These are phyloP conservation scores for Epinotia bilunana DNA, from an alignment of 2,888 invertebrate genomes.

Conservation along the genomic window DNA sequence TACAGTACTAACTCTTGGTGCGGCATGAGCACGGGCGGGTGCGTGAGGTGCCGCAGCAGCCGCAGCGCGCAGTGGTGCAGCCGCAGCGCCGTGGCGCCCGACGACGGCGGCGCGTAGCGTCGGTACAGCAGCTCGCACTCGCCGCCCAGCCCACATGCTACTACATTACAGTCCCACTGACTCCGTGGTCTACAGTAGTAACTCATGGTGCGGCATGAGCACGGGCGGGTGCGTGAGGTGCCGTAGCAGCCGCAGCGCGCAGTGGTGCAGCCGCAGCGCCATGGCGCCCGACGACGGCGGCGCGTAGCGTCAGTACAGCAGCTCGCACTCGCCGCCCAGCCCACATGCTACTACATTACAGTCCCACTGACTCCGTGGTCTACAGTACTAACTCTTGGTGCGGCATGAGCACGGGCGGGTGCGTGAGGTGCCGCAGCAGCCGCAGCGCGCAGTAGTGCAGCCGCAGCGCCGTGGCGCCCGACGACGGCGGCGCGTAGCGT, in stretches of 20 bases:
- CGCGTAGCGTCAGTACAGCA: conserved; percentile 92
- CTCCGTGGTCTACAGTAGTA: conserved; percentile 40
- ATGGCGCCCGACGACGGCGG: conserved; percentile 90
- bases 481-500: conserved; percentile 91
- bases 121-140: conserved; percentile 84
- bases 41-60: conserved; percentile 83
- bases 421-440: conserved; percentile 83
- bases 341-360: conserved; percentile 78
- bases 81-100: conserved; percentile 89
- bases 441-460: conserved; percentile 88
- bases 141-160: neutral
- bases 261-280: conserved; percentile 89
- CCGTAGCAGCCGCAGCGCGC: conserved; percentile 84
- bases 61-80: conserved; percentile 88
- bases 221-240: conserved; percentile 76
- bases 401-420: conserved; percentile 60
- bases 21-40: conserved; percentile 60
- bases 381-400: conserved; percentile 64
- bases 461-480: conserved; percentile 89
- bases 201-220: conserved; percentile 67
- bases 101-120: conserved; percentile 91
- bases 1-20: conserved; percentile 63
- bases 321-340: conserved; percentile 93
- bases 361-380: conserved; percentile 69
- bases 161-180: neutral